phyloP scores from a whole-genome alignment of 2,113 vertebrate species.

The Cynocephalus volans region DNA sequence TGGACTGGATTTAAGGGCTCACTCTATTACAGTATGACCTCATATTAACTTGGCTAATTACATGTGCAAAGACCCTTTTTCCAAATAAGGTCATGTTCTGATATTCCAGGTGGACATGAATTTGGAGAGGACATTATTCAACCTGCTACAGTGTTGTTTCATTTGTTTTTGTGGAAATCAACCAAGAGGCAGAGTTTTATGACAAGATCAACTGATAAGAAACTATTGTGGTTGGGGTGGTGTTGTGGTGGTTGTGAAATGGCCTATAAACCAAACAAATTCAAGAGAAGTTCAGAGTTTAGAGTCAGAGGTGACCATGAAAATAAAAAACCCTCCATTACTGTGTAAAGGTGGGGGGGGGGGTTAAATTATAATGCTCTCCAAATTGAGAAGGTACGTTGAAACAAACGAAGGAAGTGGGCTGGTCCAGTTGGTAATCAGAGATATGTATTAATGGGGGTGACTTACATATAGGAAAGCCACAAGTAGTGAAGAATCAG shows the following conservation, averaged over 20 bases:
- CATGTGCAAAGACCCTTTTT: background rate
- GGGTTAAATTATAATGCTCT: no score
- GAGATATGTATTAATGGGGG: no score
- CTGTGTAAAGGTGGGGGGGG: no score
- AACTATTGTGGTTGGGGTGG: background rate
- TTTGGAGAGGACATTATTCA: background rate
- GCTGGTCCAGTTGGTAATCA: no score
- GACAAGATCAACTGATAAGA: background rate
- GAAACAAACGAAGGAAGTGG: no score
- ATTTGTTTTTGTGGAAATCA: conserved; percentile 36
- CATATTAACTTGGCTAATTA: background rate
- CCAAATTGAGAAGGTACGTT: no score
- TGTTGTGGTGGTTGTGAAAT: background rate
- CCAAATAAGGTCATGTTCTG: background rate
- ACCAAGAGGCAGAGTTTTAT: background rate
- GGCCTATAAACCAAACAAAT: background rate
- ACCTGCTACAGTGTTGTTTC: background rate
- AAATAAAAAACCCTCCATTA: background rate
- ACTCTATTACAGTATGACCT: background rate
- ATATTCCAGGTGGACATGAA: background rate
- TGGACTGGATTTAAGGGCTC: background rate
- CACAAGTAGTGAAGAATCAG: no score
- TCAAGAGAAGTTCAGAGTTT: conserved; percentile 39
- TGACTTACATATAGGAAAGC: no score
- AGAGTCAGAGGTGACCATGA: background rate